These are phyloP conservation scores for Trinorchestia longiramus DNA, from an alignment of 1,140 invertebrate genomes.

Conservation along the genomic window DNA sequence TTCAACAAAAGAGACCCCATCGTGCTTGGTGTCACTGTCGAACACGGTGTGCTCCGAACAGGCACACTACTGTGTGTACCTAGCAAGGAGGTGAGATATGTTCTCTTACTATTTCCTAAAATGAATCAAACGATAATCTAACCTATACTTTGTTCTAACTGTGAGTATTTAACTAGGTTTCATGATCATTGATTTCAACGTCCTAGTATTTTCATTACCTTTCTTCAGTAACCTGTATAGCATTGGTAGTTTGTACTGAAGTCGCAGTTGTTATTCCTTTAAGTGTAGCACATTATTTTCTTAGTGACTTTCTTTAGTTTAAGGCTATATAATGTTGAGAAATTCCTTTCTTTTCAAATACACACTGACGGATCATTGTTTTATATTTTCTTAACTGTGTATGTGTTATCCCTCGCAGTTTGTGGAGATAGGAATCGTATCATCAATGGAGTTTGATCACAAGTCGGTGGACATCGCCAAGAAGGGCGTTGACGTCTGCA, in stretches of 20 bases:
- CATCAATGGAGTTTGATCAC: constrained; percentile 91
- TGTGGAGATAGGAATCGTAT: constrained; percentile 93
- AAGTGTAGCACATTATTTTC: background rate
- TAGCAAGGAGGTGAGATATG: constrained; percentile 85
- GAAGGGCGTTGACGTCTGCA: constrained; percentile 97
- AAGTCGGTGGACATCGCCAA: constrained; percentile 87
- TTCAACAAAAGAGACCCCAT: constrained; percentile 99
- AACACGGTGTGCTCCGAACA: constrained; percentile 94
- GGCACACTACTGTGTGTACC: constrained; percentile 98
- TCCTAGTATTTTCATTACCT: background rate
- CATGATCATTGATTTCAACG: background rate
- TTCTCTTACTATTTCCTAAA: background rate
- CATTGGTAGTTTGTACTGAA: background rate
- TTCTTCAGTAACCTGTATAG: background rate
- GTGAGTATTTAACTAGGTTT: background rate
- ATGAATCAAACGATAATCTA: background rate
- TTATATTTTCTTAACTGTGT: background rate
- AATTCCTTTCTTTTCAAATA: background rate
- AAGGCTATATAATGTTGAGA: background rate
- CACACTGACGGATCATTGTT: background rate
- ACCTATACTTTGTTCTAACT: background rate
- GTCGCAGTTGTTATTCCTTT: background rate
- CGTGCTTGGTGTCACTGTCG: constrained; percentile 94
- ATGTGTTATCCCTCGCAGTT: constrained; percentile 78
- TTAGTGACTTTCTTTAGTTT: no score